phyloP scores from a whole-genome alignment of 2,797 vertebrate genomes.

The Coilia nasus region DNA sequence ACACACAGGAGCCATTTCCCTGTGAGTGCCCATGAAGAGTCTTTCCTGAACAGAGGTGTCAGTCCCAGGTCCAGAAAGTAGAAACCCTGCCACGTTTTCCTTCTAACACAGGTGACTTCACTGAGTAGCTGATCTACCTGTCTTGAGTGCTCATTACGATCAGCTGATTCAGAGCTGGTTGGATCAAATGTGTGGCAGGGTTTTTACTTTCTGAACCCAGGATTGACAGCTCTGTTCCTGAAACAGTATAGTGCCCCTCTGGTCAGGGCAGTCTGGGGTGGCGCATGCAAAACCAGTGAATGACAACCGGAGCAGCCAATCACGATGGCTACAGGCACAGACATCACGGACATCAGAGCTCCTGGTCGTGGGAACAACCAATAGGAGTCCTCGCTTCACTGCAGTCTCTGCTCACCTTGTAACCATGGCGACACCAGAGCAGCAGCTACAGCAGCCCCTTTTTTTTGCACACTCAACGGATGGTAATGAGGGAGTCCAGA shows the following conservation, averaged over 20 bases:
- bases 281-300: not conserved
- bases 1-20: not conserved
- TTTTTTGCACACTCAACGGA: not conserved
- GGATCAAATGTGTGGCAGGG: no score
- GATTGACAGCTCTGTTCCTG: no score
- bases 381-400: conserved; percentile 39
- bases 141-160: no score
- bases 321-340: not conserved
- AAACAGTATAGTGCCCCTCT: not conserved
- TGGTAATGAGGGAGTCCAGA: conserved; percentile 32
- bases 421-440: conserved; percentile 68
- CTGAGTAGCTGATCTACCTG: no score
- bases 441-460: not conserved
- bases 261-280: not conserved
- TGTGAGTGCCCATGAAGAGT: not conserved
- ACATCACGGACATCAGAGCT: no score
- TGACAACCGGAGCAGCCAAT: not conserved
- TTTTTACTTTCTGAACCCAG: no score
- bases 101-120: no score
- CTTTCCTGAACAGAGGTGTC: no score
- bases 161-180: no score
- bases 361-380: not conserved
- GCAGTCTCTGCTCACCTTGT: conserved; percentile 67
- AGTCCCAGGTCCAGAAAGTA: no score
- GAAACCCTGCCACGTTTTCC: no score